A percentile compares a stretch with the other conserved stretches of the same genome.
Conservation (phyloP, 2,113 vertebrate species). For the Dendrocopos noguchii region DNA sequence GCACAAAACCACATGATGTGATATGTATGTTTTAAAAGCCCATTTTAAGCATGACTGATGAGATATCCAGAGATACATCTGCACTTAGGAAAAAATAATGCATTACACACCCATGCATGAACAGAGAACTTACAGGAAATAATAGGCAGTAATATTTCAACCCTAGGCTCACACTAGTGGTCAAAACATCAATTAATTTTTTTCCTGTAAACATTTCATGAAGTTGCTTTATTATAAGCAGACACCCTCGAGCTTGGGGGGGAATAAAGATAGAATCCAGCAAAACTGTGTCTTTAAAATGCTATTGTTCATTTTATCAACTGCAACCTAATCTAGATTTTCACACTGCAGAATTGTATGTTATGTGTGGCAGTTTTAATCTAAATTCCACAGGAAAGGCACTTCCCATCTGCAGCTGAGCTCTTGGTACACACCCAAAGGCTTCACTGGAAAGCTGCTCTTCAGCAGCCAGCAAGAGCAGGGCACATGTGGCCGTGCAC, state of each 20-base stretch:
- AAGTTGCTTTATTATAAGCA: not conserved
- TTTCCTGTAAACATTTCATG: not conserved
- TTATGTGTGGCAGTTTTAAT: constrained; percentile 28
- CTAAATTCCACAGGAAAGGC: constrained; percentile 74
- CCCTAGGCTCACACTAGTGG: not conserved
- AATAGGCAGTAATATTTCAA: constrained; percentile 3
- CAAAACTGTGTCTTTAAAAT: not conserved
- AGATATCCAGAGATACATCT: not conserved
- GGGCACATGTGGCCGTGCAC: not conserved
- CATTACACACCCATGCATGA: not conserved
- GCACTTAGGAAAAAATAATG: not conserved
- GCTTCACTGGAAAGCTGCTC: constrained; percentile 41
- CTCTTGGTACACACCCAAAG: constrained; percentile 47
- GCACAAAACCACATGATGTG: not conserved
- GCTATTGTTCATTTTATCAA: not conserved
- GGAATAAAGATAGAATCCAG: not conserved
- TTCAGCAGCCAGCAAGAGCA: constrained; percentile 33
- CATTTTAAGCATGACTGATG: not conserved
- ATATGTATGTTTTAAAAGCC: not conserved
- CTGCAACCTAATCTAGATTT: not conserved
- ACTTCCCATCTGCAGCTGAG: constrained; percentile 60
- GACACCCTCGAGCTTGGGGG: not conserved
- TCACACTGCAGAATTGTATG: not conserved
- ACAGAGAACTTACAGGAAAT: not conserved
- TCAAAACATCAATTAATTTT: not conserved